These are phyloP conservation scores for Hyles euphorbiae DNA, from an alignment of 1,140 invertebrate species.

Conservation along the genomic window DNA sequence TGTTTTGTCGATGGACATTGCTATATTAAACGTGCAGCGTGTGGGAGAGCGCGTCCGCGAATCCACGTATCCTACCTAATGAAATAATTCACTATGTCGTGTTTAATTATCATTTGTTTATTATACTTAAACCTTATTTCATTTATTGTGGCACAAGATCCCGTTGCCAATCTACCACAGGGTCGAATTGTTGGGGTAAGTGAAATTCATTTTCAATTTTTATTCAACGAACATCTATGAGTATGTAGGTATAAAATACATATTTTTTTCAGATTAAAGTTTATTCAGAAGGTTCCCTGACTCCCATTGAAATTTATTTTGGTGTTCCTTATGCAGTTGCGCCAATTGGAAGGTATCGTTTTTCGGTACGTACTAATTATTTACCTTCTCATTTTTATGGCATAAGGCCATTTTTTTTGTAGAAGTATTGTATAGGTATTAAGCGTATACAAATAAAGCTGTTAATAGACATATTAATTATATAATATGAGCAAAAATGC, in stretches of 20 bases:
- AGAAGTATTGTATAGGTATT: background rate
- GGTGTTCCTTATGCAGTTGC: conserved; percentile 62
- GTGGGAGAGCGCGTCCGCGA: no score
- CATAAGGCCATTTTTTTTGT: no score
- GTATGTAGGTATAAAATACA: background rate
- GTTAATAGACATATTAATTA: no score
- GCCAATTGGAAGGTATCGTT: conserved; percentile 53
- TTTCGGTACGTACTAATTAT: conserved; percentile 49
- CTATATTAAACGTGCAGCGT: background rate
- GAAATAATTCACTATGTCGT: conserved; percentile 3
- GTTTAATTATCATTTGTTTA: conserved; percentile 10
- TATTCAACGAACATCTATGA: no score
- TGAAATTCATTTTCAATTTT: conserved; percentile 8
- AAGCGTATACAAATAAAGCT: background rate
- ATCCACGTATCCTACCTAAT: no score
- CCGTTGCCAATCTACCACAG: conserved; percentile 54
- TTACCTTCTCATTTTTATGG: background rate
- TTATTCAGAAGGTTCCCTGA: conserved; percentile 48
- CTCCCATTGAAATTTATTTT: conserved; percentile 60
- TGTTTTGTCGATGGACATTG: conserved; percentile 40
- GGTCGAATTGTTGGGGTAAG: conserved; percentile 65
- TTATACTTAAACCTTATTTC: conserved; percentile 24
- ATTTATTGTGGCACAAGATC: conserved; percentile 45
- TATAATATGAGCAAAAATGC: no score
- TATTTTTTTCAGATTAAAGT: conserved; percentile 56